Evolutionary conservation across 2,113 vertebrate species (phyloP).

Genomic region (Pachypanchax playfairii): DNA sequence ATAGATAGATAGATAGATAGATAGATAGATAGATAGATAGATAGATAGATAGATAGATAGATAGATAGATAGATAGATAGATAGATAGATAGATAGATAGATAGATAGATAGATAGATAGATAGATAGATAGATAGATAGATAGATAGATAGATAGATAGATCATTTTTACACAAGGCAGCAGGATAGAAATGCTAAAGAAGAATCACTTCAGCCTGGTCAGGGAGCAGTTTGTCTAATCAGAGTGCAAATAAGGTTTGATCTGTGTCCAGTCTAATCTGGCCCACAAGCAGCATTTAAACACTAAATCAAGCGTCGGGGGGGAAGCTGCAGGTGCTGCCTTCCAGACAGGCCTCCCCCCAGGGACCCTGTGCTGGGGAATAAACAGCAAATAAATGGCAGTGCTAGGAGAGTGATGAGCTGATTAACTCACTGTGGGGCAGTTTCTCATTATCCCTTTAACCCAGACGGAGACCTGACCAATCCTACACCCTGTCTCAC

Average conservation of each 20-base stretch:
- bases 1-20: too few species aligned
- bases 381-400: constrained; percentile 97
- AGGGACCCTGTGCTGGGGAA: constrained; percentile 88
- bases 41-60: background rate
- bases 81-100: background rate
- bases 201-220: constrained; percentile 91
- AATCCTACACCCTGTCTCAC: constrained; percentile 61
- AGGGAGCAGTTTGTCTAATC: constrained; percentile 95
- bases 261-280: constrained; percentile 96
- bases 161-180: constrained; percentile 91
- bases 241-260: constrained; percentile 99
- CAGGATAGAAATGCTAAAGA: constrained; percentile 89
- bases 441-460: constrained; percentile 94
- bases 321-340: constrained; percentile 85
- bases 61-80: background rate
- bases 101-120: background rate
- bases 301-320: constrained; percentile 91
- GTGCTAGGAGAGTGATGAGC: constrained; percentile 80
- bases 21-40: too few species aligned
- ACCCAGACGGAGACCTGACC: constrained; percentile 67
- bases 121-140: background rate
- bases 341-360: constrained; percentile 88
- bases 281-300: constrained; percentile 88
- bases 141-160: background rate
- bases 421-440: constrained; percentile 93